These are phyloP conservation scores for Dryadula phaetusa DNA, from an alignment of 2,888 invertebrate species.

Conservation along the genomic window DNA sequence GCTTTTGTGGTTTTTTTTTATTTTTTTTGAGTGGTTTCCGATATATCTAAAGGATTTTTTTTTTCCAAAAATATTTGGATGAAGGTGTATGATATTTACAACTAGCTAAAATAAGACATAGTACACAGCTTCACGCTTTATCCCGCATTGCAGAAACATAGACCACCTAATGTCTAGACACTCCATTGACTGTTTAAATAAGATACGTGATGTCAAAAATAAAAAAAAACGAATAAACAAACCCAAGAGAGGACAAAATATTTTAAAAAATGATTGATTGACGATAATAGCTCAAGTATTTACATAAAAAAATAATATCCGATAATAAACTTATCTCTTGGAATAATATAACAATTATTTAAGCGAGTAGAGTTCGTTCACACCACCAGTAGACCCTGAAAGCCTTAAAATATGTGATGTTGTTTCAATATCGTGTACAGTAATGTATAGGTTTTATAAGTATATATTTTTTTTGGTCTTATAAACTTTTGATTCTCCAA, in stretches of 20 bases:
- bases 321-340: conserved; percentile 18
- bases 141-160: too few relatives aligned
- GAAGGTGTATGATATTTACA: too few relatives aligned
- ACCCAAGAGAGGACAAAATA: background rate
- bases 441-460: background rate
- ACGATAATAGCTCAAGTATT: conserved; percentile 10
- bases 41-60: too few relatives aligned
- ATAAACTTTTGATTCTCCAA: too few relatives aligned
- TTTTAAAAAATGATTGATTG: conserved; percentile 13
- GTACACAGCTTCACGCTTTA: too few relatives aligned
- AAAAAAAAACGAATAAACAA: background rate
- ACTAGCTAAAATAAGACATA: too few relatives aligned
- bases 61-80: too few relatives aligned
- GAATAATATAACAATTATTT: conserved; percentile 25
- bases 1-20: too few relatives aligned
- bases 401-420: conserved; percentile 7
- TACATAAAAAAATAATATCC: conserved; percentile 22
- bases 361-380: conserved; percentile 25
- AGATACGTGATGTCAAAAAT: background rate
- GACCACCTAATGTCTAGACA: too few relatives aligned
- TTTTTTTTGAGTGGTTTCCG: too few relatives aligned
- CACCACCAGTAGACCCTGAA: conserved; percentile 21
- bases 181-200: too few relatives aligned
- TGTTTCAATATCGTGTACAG: conserved; percentile 6
- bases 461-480: too few relatives aligned